phyloP scores from a whole-genome alignment of 2,888 invertebrate genomes.

The Bimastos eiseni region DNA sequence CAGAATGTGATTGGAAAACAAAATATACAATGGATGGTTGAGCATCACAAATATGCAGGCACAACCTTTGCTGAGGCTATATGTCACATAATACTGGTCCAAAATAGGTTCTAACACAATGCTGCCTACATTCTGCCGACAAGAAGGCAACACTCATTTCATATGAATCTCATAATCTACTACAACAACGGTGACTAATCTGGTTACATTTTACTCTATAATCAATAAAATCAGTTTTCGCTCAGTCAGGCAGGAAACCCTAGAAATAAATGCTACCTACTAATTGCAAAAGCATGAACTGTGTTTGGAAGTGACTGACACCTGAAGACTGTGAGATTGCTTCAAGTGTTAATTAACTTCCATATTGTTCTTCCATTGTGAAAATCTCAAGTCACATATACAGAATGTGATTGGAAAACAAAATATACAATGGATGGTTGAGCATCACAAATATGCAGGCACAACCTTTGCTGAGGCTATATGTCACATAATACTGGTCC shows the following conservation, averaged over 20 bases:
- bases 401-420: conserved; percentile 15
- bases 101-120: no score
- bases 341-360: conserved; percentile 15
- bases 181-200: not conserved
- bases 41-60: no score
- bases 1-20: conserved; percentile 15
- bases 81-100: no score
- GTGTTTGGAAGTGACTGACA: conserved; percentile 19
- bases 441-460: no score
- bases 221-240: not conserved
- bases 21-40: not conserved
- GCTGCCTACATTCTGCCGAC: no score
- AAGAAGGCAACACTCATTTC: no score
- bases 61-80: no score
- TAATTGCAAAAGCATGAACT: not conserved
- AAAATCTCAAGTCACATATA: not conserved
- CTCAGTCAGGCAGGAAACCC: not conserved
- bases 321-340: no score
- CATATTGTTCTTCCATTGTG: not conserved
- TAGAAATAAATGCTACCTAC: not conserved
- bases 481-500: no score
- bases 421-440: not conserved
- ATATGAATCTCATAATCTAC: no score
- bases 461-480: no score
- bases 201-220: not conserved